Conservation (phyloP, 2,113 vertebrate species). For the Megaptera novaeangliae region DNA sequence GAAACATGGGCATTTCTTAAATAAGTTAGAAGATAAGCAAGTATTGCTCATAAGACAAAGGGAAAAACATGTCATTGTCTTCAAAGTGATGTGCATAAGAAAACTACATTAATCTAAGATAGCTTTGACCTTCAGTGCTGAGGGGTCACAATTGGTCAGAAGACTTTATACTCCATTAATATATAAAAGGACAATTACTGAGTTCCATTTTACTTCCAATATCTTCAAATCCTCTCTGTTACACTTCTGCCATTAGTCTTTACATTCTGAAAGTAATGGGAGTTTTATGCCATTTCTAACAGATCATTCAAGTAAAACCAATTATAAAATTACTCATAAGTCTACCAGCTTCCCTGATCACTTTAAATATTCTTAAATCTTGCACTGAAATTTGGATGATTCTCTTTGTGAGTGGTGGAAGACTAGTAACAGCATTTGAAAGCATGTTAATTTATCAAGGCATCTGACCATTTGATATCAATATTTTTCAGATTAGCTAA, state of each 20-base stretch:
- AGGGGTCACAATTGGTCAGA: accelerated
- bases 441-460: neutral
- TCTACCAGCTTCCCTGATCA: neutral
- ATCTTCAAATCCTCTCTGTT: neutral
- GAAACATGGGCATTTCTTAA: neutral
- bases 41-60: neutral
- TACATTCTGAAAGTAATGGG: neutral
- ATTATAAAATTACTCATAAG: neutral
- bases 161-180: neutral
- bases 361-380: neutral
- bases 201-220: accelerated
- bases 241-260: neutral
- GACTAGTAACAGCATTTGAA: neutral
- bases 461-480: neutral
- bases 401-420: neutral
- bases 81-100: neutral
- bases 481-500: neutral
- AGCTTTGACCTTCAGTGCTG: neutral
- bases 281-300: neutral
- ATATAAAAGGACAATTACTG: accelerated
- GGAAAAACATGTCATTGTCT: neutral
- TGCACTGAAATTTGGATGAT: neutral
- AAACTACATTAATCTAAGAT: neutral
- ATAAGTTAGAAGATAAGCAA: neutral
- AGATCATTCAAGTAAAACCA: constrained; percentile 8